Conservation (phyloP, 2,113 vertebrate genomes). For the Copsychus sechellarum region DNA sequence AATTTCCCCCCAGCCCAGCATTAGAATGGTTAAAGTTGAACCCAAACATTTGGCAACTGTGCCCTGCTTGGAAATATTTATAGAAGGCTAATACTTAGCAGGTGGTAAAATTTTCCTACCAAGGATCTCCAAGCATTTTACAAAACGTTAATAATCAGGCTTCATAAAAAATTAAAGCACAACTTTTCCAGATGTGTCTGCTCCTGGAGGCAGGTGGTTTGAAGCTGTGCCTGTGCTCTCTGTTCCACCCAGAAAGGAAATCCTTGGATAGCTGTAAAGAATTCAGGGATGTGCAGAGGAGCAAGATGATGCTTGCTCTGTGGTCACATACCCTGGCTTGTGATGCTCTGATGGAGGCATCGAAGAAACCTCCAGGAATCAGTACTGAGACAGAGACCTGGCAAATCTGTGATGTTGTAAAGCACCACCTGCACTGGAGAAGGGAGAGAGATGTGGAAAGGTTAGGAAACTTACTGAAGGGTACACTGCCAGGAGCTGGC, state of each 20-base stretch:
- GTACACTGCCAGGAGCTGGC: not conserved
- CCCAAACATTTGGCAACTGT: not conserved
- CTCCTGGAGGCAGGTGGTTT: rapidly evolving
- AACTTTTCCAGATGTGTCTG: conserved; percentile 32
- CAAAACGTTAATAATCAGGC: not conserved
- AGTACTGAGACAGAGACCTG: not conserved
- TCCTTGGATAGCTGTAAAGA: not conserved
- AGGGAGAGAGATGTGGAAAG: not conserved
- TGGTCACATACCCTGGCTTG: rapidly evolving
- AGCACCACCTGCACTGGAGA: not conserved
- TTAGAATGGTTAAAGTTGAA: not conserved
- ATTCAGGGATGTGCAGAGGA: not conserved
- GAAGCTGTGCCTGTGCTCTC: not conserved
- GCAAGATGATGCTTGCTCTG: not conserved
- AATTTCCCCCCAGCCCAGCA: not conserved
- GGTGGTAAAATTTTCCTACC: conserved; percentile 42
- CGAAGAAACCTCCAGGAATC: not conserved
- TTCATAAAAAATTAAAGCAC: not conserved
- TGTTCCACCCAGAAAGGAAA: not conserved
- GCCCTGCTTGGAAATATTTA: conserved; percentile 26
- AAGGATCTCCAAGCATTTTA: conserved; percentile 8
- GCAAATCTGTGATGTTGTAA: not conserved
- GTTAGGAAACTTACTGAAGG: not conserved
- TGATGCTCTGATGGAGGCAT: not conserved
- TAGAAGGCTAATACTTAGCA: not conserved